Evolutionary conservation across 23 tunicate species (phyloP).

Genomic region (Trididemnum clinides): DNA sequence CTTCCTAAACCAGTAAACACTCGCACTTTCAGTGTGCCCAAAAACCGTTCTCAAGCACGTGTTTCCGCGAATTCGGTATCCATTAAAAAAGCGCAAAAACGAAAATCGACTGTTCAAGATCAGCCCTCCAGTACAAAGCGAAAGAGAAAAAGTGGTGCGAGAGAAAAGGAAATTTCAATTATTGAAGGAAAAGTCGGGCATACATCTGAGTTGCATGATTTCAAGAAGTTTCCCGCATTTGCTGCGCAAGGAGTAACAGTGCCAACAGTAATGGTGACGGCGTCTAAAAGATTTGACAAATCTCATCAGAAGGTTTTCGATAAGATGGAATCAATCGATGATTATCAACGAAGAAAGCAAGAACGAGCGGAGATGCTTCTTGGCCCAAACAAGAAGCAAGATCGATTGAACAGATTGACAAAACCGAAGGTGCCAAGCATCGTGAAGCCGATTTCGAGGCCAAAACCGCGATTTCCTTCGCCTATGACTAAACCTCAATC

Average conservation of each 20-base stretch:
- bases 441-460: conserved; percentile 47
- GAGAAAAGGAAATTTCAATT: background rate
- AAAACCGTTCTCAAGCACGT: conserved; percentile 22
- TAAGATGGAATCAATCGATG: conserved; percentile 85
- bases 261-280: background rate
- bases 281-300: conserved; percentile 33
- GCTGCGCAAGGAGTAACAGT: conserved; percentile 35
- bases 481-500: conserved; percentile 25
- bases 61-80: background rate
- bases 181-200: conserved; percentile 20
- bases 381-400: conserved; percentile 59
- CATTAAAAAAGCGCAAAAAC: background rate
- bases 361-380: conserved; percentile 63
- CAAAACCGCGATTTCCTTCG: conserved; percentile 46
- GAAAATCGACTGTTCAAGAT: background rate
- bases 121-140: too few species aligned
- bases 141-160: too few species aligned
- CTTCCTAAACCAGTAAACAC: too few species aligned
- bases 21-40: conserved; percentile 44
- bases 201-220: conserved; percentile 17
- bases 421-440: conserved; percentile 50
- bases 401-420: conserved; percentile 17
- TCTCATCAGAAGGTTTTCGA: conserved; percentile 44
- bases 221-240: background rate
- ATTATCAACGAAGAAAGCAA: conserved; percentile 59